A percentile compares a stretch with the other conserved stretches of the same genome.
Evolutionary conservation across 2,888 invertebrate genomes (phyloP).

Genomic region (Zygogramma bicolorata): DNA sequence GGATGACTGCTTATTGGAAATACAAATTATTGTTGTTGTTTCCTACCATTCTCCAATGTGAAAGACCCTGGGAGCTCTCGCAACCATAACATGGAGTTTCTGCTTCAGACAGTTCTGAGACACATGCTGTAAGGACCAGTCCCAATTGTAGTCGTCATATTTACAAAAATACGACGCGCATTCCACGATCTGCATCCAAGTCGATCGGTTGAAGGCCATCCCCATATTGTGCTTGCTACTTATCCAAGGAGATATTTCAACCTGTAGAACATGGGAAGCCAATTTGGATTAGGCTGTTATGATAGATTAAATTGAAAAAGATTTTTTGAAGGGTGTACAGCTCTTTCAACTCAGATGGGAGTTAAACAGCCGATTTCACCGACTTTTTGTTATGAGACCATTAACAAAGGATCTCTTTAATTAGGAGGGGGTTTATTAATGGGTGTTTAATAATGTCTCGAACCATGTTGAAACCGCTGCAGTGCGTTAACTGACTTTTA

Average conservation of each 20-base stretch:
- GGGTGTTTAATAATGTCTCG: no score
- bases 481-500: no score
- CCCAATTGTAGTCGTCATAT: conserved; percentile 99
- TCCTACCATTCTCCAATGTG: conserved; percentile 98
- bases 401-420: no score
- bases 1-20: not conserved
- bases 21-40: not conserved
- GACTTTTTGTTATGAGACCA: no score
- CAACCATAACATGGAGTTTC: conserved; percentile 88
- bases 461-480: no score
- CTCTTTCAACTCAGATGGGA: no score
- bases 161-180: conserved; percentile 91
- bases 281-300: no score
- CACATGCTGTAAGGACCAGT: conserved; percentile 94
- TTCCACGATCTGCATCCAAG: conserved; percentile 86
- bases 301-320: no score
- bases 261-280: conserved; percentile 73
- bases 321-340: no score
- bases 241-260: conserved; percentile 93
- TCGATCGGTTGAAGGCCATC: conserved; percentile 91
- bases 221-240: conserved; percentile 99
- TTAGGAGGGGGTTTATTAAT: no score
- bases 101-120: conserved; percentile 84
- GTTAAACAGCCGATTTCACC: no score
- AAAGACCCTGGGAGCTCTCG: conserved; percentile 94